Conservation (phyloP, 1,140 invertebrate genomes). For the Cotesia glomerata region DNA sequence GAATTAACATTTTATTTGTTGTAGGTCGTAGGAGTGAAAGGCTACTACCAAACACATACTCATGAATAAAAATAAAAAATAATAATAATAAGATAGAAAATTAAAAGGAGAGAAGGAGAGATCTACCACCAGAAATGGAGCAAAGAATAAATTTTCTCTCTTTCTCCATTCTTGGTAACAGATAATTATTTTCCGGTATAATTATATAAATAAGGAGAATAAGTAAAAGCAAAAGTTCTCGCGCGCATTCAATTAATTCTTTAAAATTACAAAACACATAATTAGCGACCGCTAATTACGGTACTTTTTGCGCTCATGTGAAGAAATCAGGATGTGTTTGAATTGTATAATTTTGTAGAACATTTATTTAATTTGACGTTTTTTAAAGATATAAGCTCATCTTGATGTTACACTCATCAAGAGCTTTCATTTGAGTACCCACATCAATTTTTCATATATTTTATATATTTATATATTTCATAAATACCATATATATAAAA, state of each 20-base stretch:
- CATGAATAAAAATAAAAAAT: too few species aligned
- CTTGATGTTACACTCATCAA: too few species aligned
- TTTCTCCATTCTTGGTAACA: conserved; percentile 15
- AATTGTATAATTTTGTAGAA: neutral
- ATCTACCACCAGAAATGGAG: conserved; percentile 21
- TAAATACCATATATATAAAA: too few species aligned
- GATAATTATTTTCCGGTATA: conserved; percentile 16
- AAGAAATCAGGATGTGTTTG: too few species aligned
- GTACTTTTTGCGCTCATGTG: too few species aligned
- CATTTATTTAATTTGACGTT: too few species aligned
- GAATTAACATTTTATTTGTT: neutral
- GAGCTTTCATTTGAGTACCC: too few species aligned
- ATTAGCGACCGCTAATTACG: too few species aligned
- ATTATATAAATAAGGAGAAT: neutral
- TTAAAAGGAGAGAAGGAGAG: neutral
- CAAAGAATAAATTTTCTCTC: conserved; percentile 14
- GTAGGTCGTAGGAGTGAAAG: conserved; percentile 16
- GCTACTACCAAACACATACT: neutral
- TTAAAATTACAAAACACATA: too few species aligned
- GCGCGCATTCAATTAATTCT: neutral
- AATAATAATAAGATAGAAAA: neutral
- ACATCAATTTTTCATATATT: too few species aligned
- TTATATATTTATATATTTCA: too few species aligned
- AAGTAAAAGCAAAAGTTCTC: conserved; percentile 1
- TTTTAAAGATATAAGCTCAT: too few species aligned